Percentiles rank a stretch among this genome's conserved stretches.
Evolutionary conservation across 2,888 invertebrate species (phyloP).

Genomic region (Tillus elongatus): DNA sequence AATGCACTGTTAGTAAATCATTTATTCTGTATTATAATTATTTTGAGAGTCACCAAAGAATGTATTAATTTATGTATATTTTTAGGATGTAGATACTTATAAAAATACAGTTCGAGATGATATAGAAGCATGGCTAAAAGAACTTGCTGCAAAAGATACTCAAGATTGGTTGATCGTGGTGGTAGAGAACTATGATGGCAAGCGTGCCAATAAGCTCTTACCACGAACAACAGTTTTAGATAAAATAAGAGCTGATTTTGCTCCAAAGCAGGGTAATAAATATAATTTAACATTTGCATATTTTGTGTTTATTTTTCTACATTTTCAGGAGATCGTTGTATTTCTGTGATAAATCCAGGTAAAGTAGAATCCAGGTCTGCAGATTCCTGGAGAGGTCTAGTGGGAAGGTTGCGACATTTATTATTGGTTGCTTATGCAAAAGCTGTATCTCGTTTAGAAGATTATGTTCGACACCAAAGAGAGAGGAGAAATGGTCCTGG

Average conservation of each 20-base stretch:
- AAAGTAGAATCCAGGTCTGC: conserved; percentile 81
- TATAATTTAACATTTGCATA: too few species aligned
- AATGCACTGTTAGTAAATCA: conserved; percentile 70
- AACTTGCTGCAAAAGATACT: conserved; percentile 62
- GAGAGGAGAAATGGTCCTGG: conserved; percentile 82
- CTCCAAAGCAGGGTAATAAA: conserved; percentile 65
- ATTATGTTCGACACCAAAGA: conserved; percentile 78
- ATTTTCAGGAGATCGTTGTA: conserved; percentile 61
- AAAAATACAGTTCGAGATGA: conserved; percentile 81
- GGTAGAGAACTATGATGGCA: conserved; percentile 85
- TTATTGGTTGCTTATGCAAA: conserved; percentile 80
- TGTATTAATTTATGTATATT: conserved; percentile 13
- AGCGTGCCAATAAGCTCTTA: conserved; percentile 83
- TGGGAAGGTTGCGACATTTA: conserved; percentile 73
- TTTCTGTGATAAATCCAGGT: conserved; percentile 84
- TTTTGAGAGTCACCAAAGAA: background rate
- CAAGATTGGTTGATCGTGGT: conserved; percentile 90
- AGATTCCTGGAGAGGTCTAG: conserved; percentile 82
- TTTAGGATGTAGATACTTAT: conserved; percentile 85
- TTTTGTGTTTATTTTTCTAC: conserved; percentile 4
- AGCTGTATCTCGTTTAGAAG: conserved; percentile 78
- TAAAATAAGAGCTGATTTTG: conserved; percentile 90
- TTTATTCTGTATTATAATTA: background rate
- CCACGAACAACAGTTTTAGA: conserved; percentile 89
- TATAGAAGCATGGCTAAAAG: conserved; percentile 79